These are phyloP conservation scores for Caenorhabditis latens DNA, from an alignment of 1,140 invertebrate genomes.

Conservation along the genomic window DNA sequence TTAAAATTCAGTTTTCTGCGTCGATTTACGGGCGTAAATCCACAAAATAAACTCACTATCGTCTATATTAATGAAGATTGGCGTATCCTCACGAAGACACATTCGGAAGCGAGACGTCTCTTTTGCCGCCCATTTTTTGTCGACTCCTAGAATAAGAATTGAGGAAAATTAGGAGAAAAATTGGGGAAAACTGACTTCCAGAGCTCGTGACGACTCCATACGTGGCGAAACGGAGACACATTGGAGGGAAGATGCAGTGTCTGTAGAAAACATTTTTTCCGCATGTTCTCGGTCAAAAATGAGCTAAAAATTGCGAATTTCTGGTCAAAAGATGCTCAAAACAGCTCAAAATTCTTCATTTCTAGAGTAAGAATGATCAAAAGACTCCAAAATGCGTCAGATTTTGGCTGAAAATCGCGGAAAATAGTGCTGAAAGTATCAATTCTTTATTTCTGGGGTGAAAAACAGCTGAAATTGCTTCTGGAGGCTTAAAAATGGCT, in stretches of 20 bases:
- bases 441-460: too few relatives aligned
- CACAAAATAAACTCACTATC: constrained; percentile 28
- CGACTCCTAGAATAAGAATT: neutral
- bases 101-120: constrained; percentile 31
- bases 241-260: constrained; percentile 24
- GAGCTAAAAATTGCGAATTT: neutral
- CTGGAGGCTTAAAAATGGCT: too few relatives aligned
- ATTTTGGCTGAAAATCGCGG: too few relatives aligned
- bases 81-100: constrained; percentile 28
- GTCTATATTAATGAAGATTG: constrained; percentile 12
- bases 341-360: too few relatives aligned
- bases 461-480: too few relatives aligned
- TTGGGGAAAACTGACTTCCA: neutral
- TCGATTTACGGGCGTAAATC: neutral
- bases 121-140: neutral
- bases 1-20: too few relatives aligned
- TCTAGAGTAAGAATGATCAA: too few relatives aligned
- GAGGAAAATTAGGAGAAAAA: neutral
- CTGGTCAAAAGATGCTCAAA: neutral
- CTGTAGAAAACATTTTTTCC: too few relatives aligned
- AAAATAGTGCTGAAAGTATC: too few relatives aligned
- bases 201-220: neutral
- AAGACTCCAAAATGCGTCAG: too few relatives aligned
- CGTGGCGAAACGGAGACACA: constrained; percentile 13
- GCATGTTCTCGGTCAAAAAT: neutral